phyloP scores from a whole-genome alignment of 2,797 vertebrate genomes.

The Sparidentex hasta region DNA sequence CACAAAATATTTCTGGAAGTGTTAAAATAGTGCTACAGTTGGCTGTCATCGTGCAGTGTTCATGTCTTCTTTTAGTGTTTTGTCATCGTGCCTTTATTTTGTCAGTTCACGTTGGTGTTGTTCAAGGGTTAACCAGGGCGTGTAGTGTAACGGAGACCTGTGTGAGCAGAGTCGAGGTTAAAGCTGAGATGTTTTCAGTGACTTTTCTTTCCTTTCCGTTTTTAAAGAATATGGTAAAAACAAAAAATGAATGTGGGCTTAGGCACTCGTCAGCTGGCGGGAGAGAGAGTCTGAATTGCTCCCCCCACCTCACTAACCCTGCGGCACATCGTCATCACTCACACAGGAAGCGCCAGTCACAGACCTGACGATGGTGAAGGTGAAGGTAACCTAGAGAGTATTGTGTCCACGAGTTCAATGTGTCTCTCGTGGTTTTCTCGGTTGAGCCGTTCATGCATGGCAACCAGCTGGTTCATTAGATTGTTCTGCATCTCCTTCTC shows the following conservation, averaged over 20 bases:
- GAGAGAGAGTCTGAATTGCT: constrained; percentile 11
- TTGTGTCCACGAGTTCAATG: constrained; percentile 55
- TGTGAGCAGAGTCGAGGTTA: constrained; percentile 8
- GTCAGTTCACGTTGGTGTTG: not conserved
- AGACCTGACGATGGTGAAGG: constrained; percentile 9
- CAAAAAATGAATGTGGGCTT: not conserved
- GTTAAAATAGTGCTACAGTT: not conserved
- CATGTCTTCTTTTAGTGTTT: too few relatives aligned
- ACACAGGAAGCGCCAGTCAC: constrained; percentile 22
- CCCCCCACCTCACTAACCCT: not conserved
- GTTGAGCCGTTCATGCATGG: constrained; percentile 59
- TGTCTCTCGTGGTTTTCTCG: constrained; percentile 59
- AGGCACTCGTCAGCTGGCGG: constrained; percentile 48
- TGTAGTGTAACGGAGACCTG: not conserved
- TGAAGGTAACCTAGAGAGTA: constrained; percentile 54
- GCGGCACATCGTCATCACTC: not conserved
- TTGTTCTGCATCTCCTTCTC: constrained; percentile 70
- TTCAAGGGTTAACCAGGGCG: not conserved
- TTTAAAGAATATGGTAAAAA: not conserved
- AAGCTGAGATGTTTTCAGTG: not conserved
- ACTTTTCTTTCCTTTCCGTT: not conserved
- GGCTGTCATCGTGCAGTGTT: not conserved
- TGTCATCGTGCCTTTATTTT: too few relatives aligned
- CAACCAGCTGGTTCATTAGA: constrained; percentile 54
- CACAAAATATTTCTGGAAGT: not conserved